Base-by-base conservation (phyloP, 2,113 vertebrate species). In the Nansenia antarctica region DNA sequence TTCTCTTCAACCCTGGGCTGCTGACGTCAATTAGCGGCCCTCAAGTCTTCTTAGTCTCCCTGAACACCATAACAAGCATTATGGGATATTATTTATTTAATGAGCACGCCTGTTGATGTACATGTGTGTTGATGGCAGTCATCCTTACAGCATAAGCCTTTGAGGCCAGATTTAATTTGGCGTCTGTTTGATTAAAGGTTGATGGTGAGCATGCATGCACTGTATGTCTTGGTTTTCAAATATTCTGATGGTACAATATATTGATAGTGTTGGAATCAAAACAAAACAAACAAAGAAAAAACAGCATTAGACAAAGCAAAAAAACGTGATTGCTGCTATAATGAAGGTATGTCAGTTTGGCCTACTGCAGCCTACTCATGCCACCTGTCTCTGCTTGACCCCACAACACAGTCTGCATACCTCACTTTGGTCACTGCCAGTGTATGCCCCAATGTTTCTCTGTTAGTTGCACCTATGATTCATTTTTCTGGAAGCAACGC, bases 91-190 rank as follows among this genome's bases (percentile, higher is more conserved):
- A 85, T 73, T 57, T 71, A 65, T 60, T 69, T 75, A 86, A 87
- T 75, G 73, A 83, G 83, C 39, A 49, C 27, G 74, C 69, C 27
- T 72, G 77, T 74, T 79, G 67, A 67, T 65, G 69, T 57, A 57
- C 55, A 49, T 1, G 31, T 5, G 4, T 5, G 24, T 9, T 12
- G 14, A 35, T 31, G 47, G 60, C 47, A 30, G 70, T 57, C 63
- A 15, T 27, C 62, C 64, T 70, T 69, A 15, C 32, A 5, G 14
- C n/a, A 61, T 8, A 0, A 60, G 68, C 59, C 64, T n/a, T 34
- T 53, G 49, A 30, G 31, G n/a, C n/a, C 18, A 42, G 73, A 79
- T 86, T 80, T 89, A 72, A 87, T 85, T 78, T 76, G 67, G 65
- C 68, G 32, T 52, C 27, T 34, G 27, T 53, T 73, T 30, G 34